A percentile compares a stretch with the other conserved stretches of the same genome.
Conservation (phyloP, 1,140 invertebrate species). For the Thaumatotibia leucotreta region DNA sequence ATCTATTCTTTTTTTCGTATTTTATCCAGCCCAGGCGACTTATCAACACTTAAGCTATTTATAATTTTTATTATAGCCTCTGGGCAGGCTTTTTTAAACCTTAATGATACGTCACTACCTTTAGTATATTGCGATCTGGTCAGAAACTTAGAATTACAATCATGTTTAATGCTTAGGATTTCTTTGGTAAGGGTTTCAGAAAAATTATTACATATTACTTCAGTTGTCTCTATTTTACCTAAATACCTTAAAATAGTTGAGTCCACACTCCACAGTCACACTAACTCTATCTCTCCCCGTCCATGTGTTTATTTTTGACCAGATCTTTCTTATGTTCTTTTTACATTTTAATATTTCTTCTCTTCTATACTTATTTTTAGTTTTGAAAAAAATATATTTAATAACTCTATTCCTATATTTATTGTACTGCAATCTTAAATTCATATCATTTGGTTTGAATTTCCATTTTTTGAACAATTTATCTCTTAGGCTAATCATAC, state of each 20-base stretch:
- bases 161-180: neutral
- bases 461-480: conserved; percentile 28
- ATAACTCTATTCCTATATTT: no score
- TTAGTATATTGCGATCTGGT: conserved; percentile 21
- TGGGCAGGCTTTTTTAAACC: no score
- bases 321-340: neutral
- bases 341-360: neutral
- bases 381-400: conserved; percentile 1
- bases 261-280: no score
- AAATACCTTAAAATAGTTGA: neutral
- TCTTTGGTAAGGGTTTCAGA: conserved; percentile 5
- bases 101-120: no score
- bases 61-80: no score
- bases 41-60: no score
- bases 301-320: neutral
- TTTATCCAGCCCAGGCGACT: no score
- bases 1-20: conserved; percentile 18
- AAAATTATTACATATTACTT: conserved; percentile 2
- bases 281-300: neutral
- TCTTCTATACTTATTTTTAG: conserved; percentile 3
- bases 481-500: conserved; percentile 21
- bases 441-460: conserved; percentile 18
- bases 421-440: neutral
- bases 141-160: conserved; percentile 21
- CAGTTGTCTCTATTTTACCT: neutral